Evolutionary conservation across 2,888 invertebrate species (phyloP), one percentile per base, ranked within the genome.

Genomic region (Dynastes tityus): DNA sequence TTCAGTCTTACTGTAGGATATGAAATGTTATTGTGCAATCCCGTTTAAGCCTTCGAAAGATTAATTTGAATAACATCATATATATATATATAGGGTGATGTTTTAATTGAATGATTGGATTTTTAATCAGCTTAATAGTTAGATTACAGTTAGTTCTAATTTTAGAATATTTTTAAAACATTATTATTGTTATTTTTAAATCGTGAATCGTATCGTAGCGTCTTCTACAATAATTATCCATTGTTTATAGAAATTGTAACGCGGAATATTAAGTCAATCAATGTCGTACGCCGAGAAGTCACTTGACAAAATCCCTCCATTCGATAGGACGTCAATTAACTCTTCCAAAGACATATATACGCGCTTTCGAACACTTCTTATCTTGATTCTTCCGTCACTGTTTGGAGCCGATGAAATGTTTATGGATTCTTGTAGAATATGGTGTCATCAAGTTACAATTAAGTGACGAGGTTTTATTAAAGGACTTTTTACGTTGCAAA

Each of bases 241-340:
- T 88, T 88, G 88, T 88, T 88, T 88, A 88, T 88, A 88, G 87
- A 88, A 88, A 87, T 87, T 88, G 87, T 87, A 85, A 84, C 84
- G 82, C 81, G 82, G 86, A 88, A 88, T 88, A 88, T 88, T 88
- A 88, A 88, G 88, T 88, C 88, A 88, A 88, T 88, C 88, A 88
- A 87, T 85, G 88, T 88, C 88, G 45, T 68, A 83, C 83, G 85
- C 85, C 85, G 83, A 32, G 32, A 84, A 86, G 85, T 85, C 83
- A 86, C 85, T 87, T 88, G 88, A 88, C 88, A 89, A 89, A 89
- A 88, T 88, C 45, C 86, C 87, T 86, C 87, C 88, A 88, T 88
- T 88, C 88, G 88, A 88, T 88, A 88, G 88, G 83, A 88, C 88
- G 88, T 88, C 88, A 89, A 88, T 88, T 89, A 89, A 89, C 87